phyloP scores from a whole-genome alignment of 2,113 vertebrate genomes.

The Lycaon pictus region DNA sequence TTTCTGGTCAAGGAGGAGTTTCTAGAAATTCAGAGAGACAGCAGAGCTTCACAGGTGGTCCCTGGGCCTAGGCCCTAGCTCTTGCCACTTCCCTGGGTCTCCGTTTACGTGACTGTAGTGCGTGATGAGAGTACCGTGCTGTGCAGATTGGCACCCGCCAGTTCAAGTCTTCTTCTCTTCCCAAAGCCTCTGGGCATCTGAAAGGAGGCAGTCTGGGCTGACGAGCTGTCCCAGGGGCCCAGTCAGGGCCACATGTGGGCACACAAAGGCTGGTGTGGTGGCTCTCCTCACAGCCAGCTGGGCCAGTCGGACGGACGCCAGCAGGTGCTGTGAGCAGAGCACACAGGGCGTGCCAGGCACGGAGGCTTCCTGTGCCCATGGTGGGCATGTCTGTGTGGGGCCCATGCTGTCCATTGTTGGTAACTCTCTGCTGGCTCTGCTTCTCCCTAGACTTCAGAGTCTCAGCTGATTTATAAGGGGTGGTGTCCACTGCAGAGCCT shows the following conservation, averaged over 20 bases:
- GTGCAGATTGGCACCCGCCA: not conserved
- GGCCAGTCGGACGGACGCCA: fast-evolving
- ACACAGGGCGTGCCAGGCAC: fast-evolving
- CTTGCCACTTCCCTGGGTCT: fast-evolving
- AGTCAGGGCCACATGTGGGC: fast-evolving
- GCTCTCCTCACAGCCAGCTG: not conserved
- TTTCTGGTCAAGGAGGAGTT: not conserved
- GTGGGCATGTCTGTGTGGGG: fast-evolving
- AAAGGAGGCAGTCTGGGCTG: not conserved
- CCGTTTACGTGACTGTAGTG: not conserved
- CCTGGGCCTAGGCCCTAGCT: not conserved
- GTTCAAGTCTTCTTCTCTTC: not conserved
- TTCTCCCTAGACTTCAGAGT: not conserved
- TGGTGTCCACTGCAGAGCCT: fast-evolving
- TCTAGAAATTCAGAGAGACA: not conserved
- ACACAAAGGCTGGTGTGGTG: fast-evolving
- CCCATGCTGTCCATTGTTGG: fast-evolving
- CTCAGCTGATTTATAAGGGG: no score
- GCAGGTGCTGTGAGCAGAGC: not conserved
- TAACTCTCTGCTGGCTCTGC: no score
- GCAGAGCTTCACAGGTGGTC: not conserved
- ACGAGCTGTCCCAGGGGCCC: not conserved
- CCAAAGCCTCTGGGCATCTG: fast-evolving
- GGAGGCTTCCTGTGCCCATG: not conserved
- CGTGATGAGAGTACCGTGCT: not conserved